phyloP scores from a whole-genome alignment of 2,113 vertebrate species.

The Atlantisia rogersi region DNA sequence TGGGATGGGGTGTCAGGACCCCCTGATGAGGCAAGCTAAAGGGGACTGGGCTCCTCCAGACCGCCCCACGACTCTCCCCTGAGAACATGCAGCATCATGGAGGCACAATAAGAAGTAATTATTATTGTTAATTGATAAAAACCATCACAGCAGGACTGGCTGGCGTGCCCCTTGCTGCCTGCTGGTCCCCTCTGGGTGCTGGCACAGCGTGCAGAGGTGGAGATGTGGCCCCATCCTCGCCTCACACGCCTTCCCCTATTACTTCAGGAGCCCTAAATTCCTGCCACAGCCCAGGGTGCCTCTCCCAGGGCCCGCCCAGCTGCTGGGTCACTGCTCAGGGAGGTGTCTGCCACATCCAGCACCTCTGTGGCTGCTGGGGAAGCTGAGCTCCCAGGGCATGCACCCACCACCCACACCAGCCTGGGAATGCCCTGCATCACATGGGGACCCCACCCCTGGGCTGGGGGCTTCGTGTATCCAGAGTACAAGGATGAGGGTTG shows the following conservation, averaged over 20 bases:
- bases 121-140: not conserved
- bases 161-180: accelerated
- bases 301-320: not conserved
- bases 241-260: not conserved
- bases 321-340: not conserved
- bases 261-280: conserved; percentile 54
- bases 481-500: not conserved
- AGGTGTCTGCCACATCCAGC: not conserved
- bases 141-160: accelerated
- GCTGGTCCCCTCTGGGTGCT: accelerated
- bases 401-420: not conserved
- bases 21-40: accelerated
- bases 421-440: accelerated
- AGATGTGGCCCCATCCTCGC: accelerated
- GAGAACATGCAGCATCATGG: accelerated
- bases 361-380: accelerated
- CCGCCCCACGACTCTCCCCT: not conserved
- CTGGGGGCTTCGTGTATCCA: accelerated
- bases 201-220: not conserved
- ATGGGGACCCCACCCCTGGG: accelerated
- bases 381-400: accelerated
- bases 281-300: not conserved
- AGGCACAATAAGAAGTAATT: accelerated
- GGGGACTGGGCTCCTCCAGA: not conserved
- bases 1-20: accelerated